phyloP scores from a whole-genome alignment of 2,797 vertebrate species.

The Amblyopsis hoosieri region DNA sequence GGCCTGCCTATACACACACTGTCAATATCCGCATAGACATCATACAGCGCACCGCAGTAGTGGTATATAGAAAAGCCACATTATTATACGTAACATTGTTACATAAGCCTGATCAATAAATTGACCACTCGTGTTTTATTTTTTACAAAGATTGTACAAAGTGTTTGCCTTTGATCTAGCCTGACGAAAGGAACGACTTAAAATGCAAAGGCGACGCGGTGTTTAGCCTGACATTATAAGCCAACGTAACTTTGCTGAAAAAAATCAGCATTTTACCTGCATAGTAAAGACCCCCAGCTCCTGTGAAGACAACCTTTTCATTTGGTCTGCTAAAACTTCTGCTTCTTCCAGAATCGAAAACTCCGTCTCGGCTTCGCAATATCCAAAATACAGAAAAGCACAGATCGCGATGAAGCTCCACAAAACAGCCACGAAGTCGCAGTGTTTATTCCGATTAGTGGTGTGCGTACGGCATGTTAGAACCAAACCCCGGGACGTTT shows the following conservation, averaged over 20 bases:
- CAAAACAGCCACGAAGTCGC: conserved; percentile 42
- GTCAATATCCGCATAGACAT: conserved; percentile 30
- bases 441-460: conserved; percentile 51
- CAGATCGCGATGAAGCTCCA: conserved; percentile 75
- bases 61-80: background rate
- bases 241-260: background rate
- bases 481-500: conserved; percentile 47
- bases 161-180: background rate
- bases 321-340: conserved; percentile 90
- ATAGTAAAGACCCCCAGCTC: conserved; percentile 94
- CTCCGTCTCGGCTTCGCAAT: conserved; percentile 83
- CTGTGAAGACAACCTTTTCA: conserved; percentile 90
- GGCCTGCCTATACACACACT: conserved; percentile 12
- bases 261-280: conserved; percentile 82
- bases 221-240: too few relatives aligned
- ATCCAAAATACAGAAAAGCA: conserved; percentile 76
- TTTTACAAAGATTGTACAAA: too few relatives aligned
- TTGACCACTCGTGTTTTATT: too few relatives aligned
- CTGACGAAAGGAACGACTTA: background rate
- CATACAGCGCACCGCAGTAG: conserved; percentile 7
- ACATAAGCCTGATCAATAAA: too few relatives aligned
- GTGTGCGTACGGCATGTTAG: conserved; percentile 50
- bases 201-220: too few relatives aligned
- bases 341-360: conserved; percentile 95
- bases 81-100: background rate